Base-by-base conservation (phyloP, 2,888 invertebrate species). In the Rotaria socialis region DNA sequence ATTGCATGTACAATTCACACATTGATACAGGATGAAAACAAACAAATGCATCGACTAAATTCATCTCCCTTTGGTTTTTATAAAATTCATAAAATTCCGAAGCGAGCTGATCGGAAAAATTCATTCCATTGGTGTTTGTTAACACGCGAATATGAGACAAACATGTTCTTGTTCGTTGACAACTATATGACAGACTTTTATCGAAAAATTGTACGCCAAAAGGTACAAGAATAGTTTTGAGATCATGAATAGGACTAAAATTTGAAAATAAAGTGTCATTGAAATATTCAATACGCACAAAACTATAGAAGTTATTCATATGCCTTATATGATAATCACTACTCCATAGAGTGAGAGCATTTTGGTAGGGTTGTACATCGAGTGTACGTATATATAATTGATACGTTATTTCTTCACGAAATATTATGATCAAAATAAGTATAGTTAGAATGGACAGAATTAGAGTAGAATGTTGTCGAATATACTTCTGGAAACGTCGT, bases 1-100 rank as follows among this genome's bases (percentile, higher is more conserved):
- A 75, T 47, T 74, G 86, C 41, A 86, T 86, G 35, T 85, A 86
- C 10, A 55, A 43, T 24, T 86, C 86, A 56, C 86, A 86, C 27
- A 86, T 50, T 14, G 55, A 55, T 4, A 50, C 35, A 22, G 85
- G 85, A 85, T 85, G 84, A 56, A 85, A 86, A 50, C 86, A 86
- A 24, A 86, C 67, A n/a, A 86, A 47, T 11, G 84, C 41, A 47
- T 86, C 85, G 8, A 86, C 85, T 35, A 47, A 10, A 47, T 85
- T 27, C 55, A 86, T 85, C 22, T 86, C 86, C 14, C 19, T 27
- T 52, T 84, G 80, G n/a, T 85, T 27, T 47, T 80, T 75, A 50
- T 86, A 86, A 35, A 41, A 86, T 52, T 86, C 55, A 74, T 84
- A 85, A 55, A 80, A 80, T 7, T 47, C 1, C 2, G 11, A n/a